phyloP scores from a whole-genome alignment of 2,888 invertebrate species.

The Pseudeuparius sepicola region DNA sequence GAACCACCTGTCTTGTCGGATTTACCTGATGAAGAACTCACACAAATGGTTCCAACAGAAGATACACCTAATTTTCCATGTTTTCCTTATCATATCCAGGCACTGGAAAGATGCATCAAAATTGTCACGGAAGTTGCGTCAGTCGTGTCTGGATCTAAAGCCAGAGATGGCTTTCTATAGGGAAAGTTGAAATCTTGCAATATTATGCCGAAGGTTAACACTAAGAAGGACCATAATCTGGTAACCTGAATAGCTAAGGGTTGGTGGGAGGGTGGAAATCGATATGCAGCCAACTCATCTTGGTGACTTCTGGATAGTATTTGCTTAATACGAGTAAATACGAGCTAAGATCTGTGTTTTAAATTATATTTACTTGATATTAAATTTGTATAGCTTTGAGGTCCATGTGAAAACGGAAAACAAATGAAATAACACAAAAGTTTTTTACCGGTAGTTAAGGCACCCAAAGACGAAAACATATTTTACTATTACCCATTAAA shows the following conservation, averaged over 20 bases:
- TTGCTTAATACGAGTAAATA: conserved; percentile 1
- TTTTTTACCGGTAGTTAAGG: background rate
- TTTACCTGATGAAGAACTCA: conserved; percentile 1
- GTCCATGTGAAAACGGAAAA: background rate
- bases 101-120: conserved; percentile 1
- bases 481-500: conserved; percentile 1
- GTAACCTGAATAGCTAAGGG: background rate
- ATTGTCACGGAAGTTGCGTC: background rate
- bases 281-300: conserved; percentile 1
- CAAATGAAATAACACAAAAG: no score
- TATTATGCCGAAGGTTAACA: conserved; percentile 2
- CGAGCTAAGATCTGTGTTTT: conserved; percentile 3
- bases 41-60: background rate
- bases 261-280: conserved; percentile 1
- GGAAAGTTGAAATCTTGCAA: conserved; percentile 2
- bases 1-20: conserved; percentile 2
- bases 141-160: background rate
- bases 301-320: conserved; percentile 3
- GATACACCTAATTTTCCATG: conserved; percentile 1
- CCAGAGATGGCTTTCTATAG: conserved; percentile 1
- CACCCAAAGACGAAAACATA: conserved; percentile 1
- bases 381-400: background rate
- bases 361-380: background rate
- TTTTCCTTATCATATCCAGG: conserved; percentile 1
- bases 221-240: conserved; percentile 1